These are phyloP conservation scores for Mola mola DNA, from an alignment of 2,113 vertebrate species.

Conservation along the genomic window DNA sequence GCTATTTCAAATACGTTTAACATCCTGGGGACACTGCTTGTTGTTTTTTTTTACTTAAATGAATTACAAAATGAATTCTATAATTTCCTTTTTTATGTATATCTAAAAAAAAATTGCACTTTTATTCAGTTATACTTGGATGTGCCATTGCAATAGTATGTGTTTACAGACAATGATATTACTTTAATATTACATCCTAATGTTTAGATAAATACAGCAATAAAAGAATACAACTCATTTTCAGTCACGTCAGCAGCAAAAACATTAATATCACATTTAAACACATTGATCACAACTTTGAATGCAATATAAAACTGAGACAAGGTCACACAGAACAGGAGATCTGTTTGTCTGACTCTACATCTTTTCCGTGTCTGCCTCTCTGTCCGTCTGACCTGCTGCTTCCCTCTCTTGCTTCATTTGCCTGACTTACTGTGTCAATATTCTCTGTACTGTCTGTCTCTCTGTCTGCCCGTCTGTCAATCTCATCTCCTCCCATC, in stretches of 20 bases:
- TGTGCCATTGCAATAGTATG: too few relatives aligned
- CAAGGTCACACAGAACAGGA: not conserved
- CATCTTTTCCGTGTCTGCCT: slow-evolving; percentile 30
- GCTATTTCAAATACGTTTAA: too few relatives aligned
- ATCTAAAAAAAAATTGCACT: too few relatives aligned
- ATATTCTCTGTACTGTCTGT: slow-evolving; percentile 24
- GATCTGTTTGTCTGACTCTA: slow-evolving; percentile 19
- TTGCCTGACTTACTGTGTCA: slow-evolving; percentile 16
- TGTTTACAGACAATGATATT: too few relatives aligned
- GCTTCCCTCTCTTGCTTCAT: slow-evolving; percentile 35
- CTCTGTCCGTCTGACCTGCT: slow-evolving; percentile 29
- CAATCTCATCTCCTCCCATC: slow-evolving; percentile 58
- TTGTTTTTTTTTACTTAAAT: too few relatives aligned
- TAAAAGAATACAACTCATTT: not conserved
- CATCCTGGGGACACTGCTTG: too few relatives aligned
- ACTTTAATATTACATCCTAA: not conserved
- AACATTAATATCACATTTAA: not conserved
- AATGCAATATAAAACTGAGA: not conserved
- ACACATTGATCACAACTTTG: too few relatives aligned
- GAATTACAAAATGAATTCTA: too few relatives aligned
- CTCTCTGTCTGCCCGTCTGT: slow-evolving; percentile 36
- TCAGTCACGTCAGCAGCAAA: not conserved
- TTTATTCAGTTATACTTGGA: too few relatives aligned
- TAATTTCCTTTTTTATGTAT: too few relatives aligned
- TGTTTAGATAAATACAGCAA: too few relatives aligned